Conservation (phyloP, 2,888 invertebrate genomes). For the Oxytorus armatus region DNA sequence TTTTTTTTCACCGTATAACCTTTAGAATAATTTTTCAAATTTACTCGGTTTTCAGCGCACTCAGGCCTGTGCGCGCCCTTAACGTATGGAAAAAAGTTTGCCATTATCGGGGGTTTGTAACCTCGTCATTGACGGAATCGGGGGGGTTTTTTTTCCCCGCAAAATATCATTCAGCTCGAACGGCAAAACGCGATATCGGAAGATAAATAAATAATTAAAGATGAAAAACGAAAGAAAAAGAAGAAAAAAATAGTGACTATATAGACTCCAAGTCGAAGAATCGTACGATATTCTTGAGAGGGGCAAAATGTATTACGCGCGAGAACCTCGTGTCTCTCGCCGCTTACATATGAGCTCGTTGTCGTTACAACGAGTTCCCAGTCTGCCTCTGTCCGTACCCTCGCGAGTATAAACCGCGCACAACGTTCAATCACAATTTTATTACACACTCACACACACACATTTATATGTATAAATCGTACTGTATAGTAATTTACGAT, state of each 20-base stretch:
- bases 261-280: conserved; percentile 24
- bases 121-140: no score
- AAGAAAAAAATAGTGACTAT: conserved; percentile 14
- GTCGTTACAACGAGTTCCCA: conserved; percentile 33
- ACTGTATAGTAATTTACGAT: neutral
- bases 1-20: no score
- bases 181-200: neutral
- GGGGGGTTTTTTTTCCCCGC: no score
- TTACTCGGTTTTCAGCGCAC: no score
- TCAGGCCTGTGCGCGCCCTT: no score
- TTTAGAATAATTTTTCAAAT: no score
- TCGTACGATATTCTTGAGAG: conserved; percentile 68
- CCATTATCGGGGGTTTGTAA: no score
- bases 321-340: conserved; percentile 54
- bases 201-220: neutral
- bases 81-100: no score
- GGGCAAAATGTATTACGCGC: conserved; percentile 36
- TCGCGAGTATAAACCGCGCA: conserved; percentile 43
- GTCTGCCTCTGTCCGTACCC: conserved; percentile 57
- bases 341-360: conserved; percentile 66
- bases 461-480: conserved; percentile 8
- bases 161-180: no score
- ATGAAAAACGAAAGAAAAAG: neutral
- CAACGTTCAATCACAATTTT: neutral
- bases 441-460: neutral